These are phyloP conservation scores for Eristalinus sepulchralis DNA, from an alignment of 2,888 invertebrate species.

Conservation along the genomic window DNA sequence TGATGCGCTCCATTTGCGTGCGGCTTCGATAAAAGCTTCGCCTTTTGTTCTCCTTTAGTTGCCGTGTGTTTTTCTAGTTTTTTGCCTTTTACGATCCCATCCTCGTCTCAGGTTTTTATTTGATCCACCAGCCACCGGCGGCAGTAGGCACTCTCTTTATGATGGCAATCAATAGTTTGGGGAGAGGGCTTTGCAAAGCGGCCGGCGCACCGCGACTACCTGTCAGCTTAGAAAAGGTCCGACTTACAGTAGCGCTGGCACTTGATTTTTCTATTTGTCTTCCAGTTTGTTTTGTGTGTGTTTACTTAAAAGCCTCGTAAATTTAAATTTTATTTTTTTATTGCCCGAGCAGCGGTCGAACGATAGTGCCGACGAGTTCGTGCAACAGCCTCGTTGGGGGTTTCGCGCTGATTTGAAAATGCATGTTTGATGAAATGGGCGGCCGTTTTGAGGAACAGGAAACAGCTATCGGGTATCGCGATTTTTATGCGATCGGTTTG, in stretches of 20 bases:
- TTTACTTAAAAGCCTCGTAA: slow-evolving; percentile 30
- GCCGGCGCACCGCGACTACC: not conserved
- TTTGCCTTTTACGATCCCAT: slow-evolving; percentile 18
- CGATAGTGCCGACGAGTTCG: not conserved
- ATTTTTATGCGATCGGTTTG: not conserved
- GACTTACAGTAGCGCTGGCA: not conserved
- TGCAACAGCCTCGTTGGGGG: not conserved
- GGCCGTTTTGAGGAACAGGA: not conserved
- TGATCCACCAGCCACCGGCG: slow-evolving; percentile 1
- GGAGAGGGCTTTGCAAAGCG: not conserved
- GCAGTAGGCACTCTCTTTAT: slow-evolving; percentile 7
- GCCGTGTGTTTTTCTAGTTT: not conserved
- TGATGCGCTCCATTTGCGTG: slow-evolving; percentile 54
- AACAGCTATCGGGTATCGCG: not conserved
- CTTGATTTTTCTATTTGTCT: not conserved
- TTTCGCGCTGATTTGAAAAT: not conserved
- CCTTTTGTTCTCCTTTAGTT: not conserved
- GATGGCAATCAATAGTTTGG: slow-evolving; percentile 33
- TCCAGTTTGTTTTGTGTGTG: not conserved
- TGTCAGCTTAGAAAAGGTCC: not conserved
- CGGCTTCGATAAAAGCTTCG: slow-evolving; percentile 48
- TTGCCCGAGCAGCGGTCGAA: not conserved
- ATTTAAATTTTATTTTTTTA: slow-evolving; percentile 14
- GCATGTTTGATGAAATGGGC: not conserved
- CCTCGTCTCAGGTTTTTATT: slow-evolving; percentile 20